A percentile compares a stretch with the other conserved stretches of the same genome.
Evolutionary conservation across 2,797 vertebrate genomes (phyloP).

Genomic region (Argyrosomus regius): DNA sequence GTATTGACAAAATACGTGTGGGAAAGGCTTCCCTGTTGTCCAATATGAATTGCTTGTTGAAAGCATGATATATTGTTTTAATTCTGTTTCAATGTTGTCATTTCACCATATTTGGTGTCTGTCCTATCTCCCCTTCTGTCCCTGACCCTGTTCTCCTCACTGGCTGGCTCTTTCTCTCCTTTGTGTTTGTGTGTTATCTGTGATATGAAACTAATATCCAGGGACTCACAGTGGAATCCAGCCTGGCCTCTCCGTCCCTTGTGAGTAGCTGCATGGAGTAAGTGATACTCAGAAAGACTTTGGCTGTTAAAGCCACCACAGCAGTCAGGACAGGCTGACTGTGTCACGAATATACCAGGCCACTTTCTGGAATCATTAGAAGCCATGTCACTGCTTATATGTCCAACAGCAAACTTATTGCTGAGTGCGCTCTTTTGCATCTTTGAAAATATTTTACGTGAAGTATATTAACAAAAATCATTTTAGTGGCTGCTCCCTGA

Average conservation of each 20-base stretch:
- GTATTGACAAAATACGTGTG: neutral
- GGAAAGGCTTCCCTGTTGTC: neutral
- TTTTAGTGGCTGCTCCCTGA: conserved; percentile 11
- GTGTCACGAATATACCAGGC: conserved; percentile 67
- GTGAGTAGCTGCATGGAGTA: conserved; percentile 71
- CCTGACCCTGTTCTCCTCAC: conserved; percentile 56
- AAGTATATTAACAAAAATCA: neutral
- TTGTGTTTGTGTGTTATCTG: conserved; percentile 77
- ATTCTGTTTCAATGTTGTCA: conserved; percentile 13
- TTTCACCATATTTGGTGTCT: conserved; percentile 36
- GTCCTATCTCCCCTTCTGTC: conserved; percentile 41
- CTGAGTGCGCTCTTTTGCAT: conserved; percentile 18
- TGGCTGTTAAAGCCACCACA: conserved; percentile 73
- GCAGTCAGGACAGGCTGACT: conserved; percentile 65
- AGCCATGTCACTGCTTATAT: conserved; percentile 33
- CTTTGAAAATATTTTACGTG: conserved; percentile 5
- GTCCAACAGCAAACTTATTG: conserved; percentile 27
- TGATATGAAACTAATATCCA: conserved; percentile 82
- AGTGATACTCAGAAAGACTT: conserved; percentile 77
- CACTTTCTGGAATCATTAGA: conserved; percentile 57
- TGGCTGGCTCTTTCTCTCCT: conserved; percentile 59
- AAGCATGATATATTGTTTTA: neutral
- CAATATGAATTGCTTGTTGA: neutral
- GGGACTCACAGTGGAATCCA: conserved; percentile 79
- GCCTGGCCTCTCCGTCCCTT: conserved; percentile 68